Conservation (phyloP, 64 coral and sea anemone genomes). For the Actinia tenebrosa region DNA sequence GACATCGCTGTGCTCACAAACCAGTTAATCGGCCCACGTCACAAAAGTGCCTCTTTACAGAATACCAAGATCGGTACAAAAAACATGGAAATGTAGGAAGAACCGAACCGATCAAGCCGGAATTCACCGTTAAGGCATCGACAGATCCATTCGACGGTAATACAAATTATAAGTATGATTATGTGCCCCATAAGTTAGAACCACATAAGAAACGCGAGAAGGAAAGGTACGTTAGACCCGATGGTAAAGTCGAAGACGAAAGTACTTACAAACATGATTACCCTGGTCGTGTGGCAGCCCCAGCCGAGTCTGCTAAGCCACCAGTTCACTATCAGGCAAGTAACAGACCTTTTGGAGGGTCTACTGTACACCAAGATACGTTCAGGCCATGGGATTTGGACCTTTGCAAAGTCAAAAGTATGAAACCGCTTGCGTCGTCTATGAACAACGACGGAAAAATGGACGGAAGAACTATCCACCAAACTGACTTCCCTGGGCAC, state of each 20-base stretch:
- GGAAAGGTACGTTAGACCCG: constrained; percentile 70
- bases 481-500: constrained; percentile 92
- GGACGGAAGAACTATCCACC: constrained; percentile 83
- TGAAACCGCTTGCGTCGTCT: constrained; percentile 78
- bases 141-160: constrained; percentile 76
- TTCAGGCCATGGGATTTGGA: constrained; percentile 86
- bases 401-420: constrained; percentile 49
- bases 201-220: constrained; percentile 76
- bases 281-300: constrained; percentile 54
- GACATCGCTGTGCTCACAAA: constrained; percentile 93
- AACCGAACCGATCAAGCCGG: constrained; percentile 75
- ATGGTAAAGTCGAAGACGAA: constrained; percentile 66
- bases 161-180: constrained; percentile 78
- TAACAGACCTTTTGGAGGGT: constrained; percentile 64
- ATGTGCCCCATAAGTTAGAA: constrained; percentile 64
- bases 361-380: constrained; percentile 87
- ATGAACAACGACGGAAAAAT: constrained; percentile 67
- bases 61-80: constrained; percentile 91
- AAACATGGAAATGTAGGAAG: constrained; percentile 56
- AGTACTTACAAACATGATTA: constrained; percentile 89
- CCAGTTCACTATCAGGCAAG: constrained; percentile 52
- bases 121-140: constrained; percentile 65
- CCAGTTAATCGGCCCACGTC: constrained; percentile 51
- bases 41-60: constrained; percentile 78
- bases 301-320: constrained; percentile 81